These are phyloP conservation scores for Drosophila yooni DNA, from an alignment of 2,888 invertebrate species.

Conservation along the genomic window DNA sequence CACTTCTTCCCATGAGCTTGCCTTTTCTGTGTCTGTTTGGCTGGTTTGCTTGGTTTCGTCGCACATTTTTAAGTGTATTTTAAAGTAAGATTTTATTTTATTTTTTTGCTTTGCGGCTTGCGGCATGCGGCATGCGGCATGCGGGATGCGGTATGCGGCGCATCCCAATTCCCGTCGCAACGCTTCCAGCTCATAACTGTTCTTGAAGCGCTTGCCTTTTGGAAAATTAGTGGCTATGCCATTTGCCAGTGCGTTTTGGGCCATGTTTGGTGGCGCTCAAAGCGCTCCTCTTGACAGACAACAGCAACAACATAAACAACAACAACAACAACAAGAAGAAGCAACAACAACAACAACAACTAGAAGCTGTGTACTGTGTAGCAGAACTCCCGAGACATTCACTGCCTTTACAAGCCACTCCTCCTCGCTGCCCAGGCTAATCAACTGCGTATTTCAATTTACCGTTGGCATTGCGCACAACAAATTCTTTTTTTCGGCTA, in stretches of 20 bases:
- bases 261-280: constrained; percentile 65
- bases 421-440: constrained; percentile 54
- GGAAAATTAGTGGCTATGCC: constrained; percentile 69
- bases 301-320: constrained; percentile 42
- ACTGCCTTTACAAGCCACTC: constrained; percentile 30
- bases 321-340: constrained; percentile 1
- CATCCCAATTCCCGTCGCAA: constrained; percentile 56
- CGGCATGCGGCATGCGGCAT: constrained; percentile 40
- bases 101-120: constrained; percentile 9
- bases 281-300: constrained; percentile 56
- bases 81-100: constrained; percentile 41
- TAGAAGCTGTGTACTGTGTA: constrained; percentile 1
- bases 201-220: constrained; percentile 77
- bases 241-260: constrained; percentile 69
- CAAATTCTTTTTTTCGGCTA: constrained; percentile 40
- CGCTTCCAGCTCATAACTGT: constrained; percentile 77
- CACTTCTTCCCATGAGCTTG: constrained; percentile 1
- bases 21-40: constrained; percentile 14
- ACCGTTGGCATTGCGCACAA: constrained; percentile 63
- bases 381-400: constrained; percentile 27
- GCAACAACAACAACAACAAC: constrained; percentile 8
- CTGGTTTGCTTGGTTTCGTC: constrained; percentile 46
- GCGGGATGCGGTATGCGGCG: constrained; percentile 53
- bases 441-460: constrained; percentile 76
- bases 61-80: constrained; percentile 70